Evolutionary conservation across 2,888 invertebrate genomes (phyloP), one percentile per base, ranked within the genome.

Genomic region (Cerastis rubricosa): DNA sequence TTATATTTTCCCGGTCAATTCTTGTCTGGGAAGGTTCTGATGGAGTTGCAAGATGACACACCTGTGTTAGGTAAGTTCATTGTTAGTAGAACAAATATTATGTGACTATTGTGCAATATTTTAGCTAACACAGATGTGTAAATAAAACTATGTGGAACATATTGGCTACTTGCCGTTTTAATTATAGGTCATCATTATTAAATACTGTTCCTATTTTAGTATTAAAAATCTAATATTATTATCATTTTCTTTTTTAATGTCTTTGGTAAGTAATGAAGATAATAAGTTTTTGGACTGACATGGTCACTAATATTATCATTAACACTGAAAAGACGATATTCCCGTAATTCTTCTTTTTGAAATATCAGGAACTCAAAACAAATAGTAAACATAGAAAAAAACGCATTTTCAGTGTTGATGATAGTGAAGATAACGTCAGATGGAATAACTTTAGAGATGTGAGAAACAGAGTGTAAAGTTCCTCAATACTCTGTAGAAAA

Each of bases 1-100:
- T 95, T 99, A 79, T 99, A 99, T 95, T 99, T 99, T 93, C 99
- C 99, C 80, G 99, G 99, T 11, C 99, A 99, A 94, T 99, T 99
- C 95, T 97, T 99, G 85, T 99, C 99, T 74, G 99, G 99, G 61
- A 97, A 99, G 92, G 99, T 99, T 76, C 97, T 99, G 74, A 98
- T 99, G 93, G 99, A 99, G 93, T 96, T 99, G 84, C 99, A 99
- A 94, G 99, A 99, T 96, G 99, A 99, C 95, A 99, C 99, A 86
- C 98, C 98, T 84, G 98, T 98, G n/a, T 95, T 98, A 90, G 98
- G 98, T 98, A 96, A 97, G 97, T 85, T 73, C 63, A 81, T 71
- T 84, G 80, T 76, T 67, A 64, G 43, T 59, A 81, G 40, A 45
- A 76, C 59, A 81, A 76, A 72, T 76, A 68, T 35, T 74, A 71